Percentiles rank a stretch among this genome's conserved stretches.
These are phyloP conservation scores for Pomatorhinus ruficollis DNA, from an alignment of 2,113 vertebrate genomes.

Conservation along the genomic window DNA sequence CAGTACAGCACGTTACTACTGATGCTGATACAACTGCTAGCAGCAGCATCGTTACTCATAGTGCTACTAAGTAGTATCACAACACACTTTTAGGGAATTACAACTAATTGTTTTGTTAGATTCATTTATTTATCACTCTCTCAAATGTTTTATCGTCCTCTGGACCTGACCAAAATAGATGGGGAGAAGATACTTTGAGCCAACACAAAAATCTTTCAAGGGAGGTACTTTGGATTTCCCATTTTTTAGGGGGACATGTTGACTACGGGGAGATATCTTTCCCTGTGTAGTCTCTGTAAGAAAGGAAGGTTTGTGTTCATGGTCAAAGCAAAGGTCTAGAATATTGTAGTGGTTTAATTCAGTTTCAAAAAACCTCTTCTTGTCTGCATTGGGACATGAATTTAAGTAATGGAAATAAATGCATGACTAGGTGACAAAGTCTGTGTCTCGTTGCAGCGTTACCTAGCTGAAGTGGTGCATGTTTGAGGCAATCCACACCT, in stretches of 20 bases:
- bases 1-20: neutral
- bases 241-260: accelerated
- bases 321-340: neutral
- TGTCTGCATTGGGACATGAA: neutral
- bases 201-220: neutral
- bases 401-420: neutral
- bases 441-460: neutral
- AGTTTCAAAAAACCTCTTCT: neutral
- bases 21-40: neutral
- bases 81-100: neutral
- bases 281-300: neutral
- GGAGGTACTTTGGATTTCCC: neutral
- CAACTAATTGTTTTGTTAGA: neutral
- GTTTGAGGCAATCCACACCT: neutral
- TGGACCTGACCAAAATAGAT: neutral
- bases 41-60: neutral
- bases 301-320: neutral
- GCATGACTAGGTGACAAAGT: neutral
- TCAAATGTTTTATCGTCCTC: neutral
- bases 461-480: accelerated
- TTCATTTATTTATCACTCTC: neutral
- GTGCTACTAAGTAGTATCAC: accelerated
- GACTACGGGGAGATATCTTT: neutral
- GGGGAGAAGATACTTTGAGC: neutral
- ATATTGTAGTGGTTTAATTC: neutral